These are phyloP conservation scores for Zoroaster sp. DNA, from an alignment of 53 echinoderm and acorn worm species.

Conservation along the genomic window DNA sequence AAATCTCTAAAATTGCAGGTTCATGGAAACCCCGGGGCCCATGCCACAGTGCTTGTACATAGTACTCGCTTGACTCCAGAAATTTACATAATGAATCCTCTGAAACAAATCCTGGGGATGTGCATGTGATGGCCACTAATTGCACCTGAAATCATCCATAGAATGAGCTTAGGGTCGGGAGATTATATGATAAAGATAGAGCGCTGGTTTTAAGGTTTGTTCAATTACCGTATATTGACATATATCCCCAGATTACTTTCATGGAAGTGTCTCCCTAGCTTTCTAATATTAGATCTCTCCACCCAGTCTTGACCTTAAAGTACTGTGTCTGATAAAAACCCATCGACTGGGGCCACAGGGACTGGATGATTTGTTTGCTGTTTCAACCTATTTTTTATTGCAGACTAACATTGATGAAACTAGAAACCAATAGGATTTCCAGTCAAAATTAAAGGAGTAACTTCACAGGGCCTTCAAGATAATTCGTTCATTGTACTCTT, in stretches of 20 bases:
- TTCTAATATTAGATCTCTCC: slow-evolving; percentile 29
- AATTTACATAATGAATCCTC: too few relatives aligned
- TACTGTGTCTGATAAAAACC: background rate
- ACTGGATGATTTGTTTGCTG: background rate
- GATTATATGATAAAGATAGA: background rate
- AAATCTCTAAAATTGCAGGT: too few relatives aligned
- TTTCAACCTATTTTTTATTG: background rate
- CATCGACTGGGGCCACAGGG: background rate
- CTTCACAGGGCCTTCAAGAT: background rate
- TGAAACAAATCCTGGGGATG: background rate
- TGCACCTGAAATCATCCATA: background rate
- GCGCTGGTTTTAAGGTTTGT: slow-evolving; percentile 11
- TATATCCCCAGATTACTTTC: slow-evolving; percentile 6
- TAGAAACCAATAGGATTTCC: background rate
- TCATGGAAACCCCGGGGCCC: too few relatives aligned
- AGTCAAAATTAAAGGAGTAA: background rate
- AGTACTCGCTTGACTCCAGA: too few relatives aligned
- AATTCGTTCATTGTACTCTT: background rate
- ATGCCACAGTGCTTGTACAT: too few relatives aligned
- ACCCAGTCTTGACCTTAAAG: background rate
- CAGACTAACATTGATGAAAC: too few relatives aligned
- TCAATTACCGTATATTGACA: slow-evolving; percentile 40
- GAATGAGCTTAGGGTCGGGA: background rate
- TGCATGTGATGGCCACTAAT: background rate
- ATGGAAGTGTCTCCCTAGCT: background rate